These are phyloP conservation scores for Pituophis catenifer DNA, from an alignment of 2,113 vertebrate genomes.

Conservation along the genomic window DNA sequence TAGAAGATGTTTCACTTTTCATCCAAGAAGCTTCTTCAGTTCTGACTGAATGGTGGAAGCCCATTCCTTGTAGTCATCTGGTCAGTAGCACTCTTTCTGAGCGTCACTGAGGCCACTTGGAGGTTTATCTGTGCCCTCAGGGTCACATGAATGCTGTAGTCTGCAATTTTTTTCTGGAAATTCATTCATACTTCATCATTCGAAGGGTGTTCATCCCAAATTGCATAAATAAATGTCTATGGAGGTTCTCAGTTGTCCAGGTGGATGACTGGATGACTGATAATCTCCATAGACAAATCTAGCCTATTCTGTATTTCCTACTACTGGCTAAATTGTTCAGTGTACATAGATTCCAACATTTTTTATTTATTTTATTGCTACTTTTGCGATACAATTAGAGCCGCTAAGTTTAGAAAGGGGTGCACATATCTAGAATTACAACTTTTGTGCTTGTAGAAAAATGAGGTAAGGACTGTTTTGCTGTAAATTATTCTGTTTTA, in stretches of 20 bases:
- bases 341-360: background rate
- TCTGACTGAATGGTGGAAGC: background rate
- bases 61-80: background rate
- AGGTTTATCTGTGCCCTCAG: background rate
- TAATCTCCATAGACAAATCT: background rate
- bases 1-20: background rate
- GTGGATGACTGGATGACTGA: background rate
- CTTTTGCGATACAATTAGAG: background rate
- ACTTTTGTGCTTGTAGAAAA: background rate
- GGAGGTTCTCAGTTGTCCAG: background rate
- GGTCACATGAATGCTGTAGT: background rate
- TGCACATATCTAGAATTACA: background rate
- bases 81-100: background rate
- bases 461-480: background rate
- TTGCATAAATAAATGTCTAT: background rate
- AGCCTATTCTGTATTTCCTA: background rate
- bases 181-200: background rate
- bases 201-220: background rate
- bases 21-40: background rate
- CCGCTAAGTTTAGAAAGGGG: background rate
- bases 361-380: background rate
- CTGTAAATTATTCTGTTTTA: background rate
- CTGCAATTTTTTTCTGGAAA: background rate
- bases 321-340: background rate
- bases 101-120: background rate